A percentile compares a stretch with the other conserved stretches of the same genome.
Conservation (phyloP, 2,113 vertebrate species). For the Halcyon malimbica region DNA sequence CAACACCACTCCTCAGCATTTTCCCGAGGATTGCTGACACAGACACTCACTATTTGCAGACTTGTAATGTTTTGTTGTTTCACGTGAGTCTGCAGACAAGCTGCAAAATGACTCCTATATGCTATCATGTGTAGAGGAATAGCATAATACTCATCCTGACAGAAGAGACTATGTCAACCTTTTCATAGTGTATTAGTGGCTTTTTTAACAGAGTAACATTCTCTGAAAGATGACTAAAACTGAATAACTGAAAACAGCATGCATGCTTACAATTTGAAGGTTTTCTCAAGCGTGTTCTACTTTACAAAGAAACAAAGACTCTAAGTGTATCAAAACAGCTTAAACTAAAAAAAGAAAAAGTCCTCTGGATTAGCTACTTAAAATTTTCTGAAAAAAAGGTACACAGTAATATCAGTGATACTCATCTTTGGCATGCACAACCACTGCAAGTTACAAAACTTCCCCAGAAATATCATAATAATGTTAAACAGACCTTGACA, state of each 20-base stretch:
- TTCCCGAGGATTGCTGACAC: background rate
- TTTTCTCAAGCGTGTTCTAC: background rate
- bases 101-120: background rate
- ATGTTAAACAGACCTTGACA: slow-evolving; percentile 88
- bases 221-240: background rate
- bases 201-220: background rate
- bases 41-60: background rate
- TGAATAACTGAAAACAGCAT: background rate
- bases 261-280: background rate
- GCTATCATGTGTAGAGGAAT: background rate
- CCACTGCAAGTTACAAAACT: background rate
- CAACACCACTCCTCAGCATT: background rate
- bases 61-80: background rate
- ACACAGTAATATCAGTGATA: background rate
- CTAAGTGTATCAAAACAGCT: background rate
- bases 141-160: background rate
- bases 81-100: background rate
- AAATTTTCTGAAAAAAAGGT: background rate
- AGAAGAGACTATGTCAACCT: background rate
- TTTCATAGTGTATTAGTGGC: background rate
- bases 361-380: background rate
- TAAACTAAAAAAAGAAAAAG: background rate
- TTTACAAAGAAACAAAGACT: background rate
- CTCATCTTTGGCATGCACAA: background rate
- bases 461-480: background rate